A percentile compares a stretch with the other conserved stretches of the same genome.
Evolutionary conservation across 2,797 vertebrate species (phyloP).

Genomic region (Chiroxiphia lanceolata): DNA sequence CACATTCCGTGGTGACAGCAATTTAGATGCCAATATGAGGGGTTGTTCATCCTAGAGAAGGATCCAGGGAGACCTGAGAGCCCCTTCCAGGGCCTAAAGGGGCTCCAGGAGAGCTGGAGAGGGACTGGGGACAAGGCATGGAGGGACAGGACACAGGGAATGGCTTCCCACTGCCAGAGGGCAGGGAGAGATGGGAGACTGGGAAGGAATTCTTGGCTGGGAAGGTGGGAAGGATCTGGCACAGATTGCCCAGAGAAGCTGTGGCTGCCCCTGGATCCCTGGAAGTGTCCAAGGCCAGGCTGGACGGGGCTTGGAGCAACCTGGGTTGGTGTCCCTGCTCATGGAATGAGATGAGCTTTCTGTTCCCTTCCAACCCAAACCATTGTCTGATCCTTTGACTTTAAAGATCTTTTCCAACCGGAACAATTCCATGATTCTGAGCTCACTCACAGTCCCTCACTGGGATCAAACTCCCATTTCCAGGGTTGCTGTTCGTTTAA

Average conservation of each 20-base stretch:
- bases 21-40: not conserved
- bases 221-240: not conserved
- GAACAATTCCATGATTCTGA: not conserved
- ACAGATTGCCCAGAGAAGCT: not conserved
- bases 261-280: not conserved
- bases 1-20: accelerated
- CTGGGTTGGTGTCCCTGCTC: not conserved
- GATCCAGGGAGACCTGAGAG: not conserved
- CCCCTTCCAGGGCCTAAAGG: accelerated
- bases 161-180: not conserved
- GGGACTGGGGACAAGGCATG: not conserved
- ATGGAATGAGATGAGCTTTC: not conserved
- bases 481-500: not conserved
- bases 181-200: accelerated
- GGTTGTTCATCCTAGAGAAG: not conserved
- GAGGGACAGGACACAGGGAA: not conserved
- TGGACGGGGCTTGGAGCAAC: not conserved
- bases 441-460: not conserved
- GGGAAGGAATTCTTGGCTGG: accelerated
- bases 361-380: not conserved
- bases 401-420: not conserved
- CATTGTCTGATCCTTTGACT: not conserved
- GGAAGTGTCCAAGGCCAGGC: not conserved
- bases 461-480: constrained; percentile 25
- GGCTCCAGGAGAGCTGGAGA: not conserved